Evolutionary conservation across 2,888 invertebrate genomes (phyloP).

Genomic region (Chaetogeoica ovagalla): DNA sequence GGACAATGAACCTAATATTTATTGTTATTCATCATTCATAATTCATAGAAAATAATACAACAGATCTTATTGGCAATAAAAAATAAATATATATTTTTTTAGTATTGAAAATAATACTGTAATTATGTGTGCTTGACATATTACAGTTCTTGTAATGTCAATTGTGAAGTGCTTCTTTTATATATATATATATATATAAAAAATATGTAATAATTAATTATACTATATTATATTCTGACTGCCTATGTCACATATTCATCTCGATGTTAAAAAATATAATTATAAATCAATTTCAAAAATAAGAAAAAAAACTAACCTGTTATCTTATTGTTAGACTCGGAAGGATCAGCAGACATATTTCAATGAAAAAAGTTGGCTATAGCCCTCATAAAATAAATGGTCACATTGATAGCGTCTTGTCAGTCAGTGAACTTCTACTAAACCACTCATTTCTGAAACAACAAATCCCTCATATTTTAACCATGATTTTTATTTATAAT

Average conservation of each 20-base stretch:
- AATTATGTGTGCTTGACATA: neutral
- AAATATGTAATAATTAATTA: neutral
- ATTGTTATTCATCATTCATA: slow-evolving; percentile 3
- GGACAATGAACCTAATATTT: neutral
- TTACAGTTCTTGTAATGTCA: neutral
- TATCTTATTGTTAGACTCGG: slow-evolving; percentile 44
- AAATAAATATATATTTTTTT: neutral
- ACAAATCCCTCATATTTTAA: neutral
- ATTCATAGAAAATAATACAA: neutral
- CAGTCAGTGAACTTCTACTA: slow-evolving; percentile 6
- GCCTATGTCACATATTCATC: neutral
- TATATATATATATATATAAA: neutral
- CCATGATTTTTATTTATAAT: neutral
- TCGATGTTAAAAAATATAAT: neutral
- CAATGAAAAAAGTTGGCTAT: slow-evolving; percentile 21
- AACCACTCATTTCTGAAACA: slow-evolving; percentile 35
- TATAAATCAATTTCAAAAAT: neutral
- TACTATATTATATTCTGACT: neutral
- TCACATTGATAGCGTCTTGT: slow-evolving; percentile 18
- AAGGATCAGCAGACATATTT: slow-evolving; percentile 52
- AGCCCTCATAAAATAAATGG: slow-evolving; percentile 35
- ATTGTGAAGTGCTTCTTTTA: neutral
- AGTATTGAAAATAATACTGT: neutral
- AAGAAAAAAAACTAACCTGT: slow-evolving; percentile 33
- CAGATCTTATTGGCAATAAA: neutral